phyloP scores from a whole-genome alignment of 2,113 vertebrate species.

The Anolis sagrei region DNA sequence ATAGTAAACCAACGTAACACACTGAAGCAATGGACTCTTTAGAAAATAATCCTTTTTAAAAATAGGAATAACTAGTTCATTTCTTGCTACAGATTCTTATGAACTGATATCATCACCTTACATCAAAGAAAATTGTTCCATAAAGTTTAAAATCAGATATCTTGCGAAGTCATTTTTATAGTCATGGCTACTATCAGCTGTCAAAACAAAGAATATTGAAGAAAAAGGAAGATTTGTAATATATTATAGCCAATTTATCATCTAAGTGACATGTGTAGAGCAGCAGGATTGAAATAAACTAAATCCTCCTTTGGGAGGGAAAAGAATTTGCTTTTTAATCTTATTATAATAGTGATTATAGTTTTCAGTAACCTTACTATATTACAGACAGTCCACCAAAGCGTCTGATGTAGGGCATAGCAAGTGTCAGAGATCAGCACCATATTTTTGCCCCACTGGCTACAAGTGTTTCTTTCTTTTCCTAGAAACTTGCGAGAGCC shows the following conservation, averaged over 20 bases:
- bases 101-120: constrained; percentile 63
- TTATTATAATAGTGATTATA: not conserved
- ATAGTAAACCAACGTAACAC: constrained; percentile 9
- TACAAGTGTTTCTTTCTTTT: too few relatives aligned
- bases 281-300: constrained; percentile 66
- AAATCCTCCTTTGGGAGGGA: constrained; percentile 73
- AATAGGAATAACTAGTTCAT: constrained; percentile 52
- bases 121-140: constrained; percentile 76
- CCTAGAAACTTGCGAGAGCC: too few relatives aligned
- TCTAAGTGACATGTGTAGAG: constrained; percentile 80
- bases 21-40: constrained; percentile 40
- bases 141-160: constrained; percentile 86
- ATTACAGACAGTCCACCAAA: not conserved
- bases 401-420: too few relatives aligned
- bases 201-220: constrained; percentile 81
- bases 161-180: constrained; percentile 78
- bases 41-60: constrained; percentile 56
- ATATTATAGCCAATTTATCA: constrained; percentile 85
- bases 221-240: constrained; percentile 82
- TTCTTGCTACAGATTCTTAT: constrained; percentile 67
- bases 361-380: not conserved
- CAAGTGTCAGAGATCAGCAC: too few relatives aligned
- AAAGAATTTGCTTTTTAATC: constrained; percentile 44
- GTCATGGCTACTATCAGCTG: constrained; percentile 86
- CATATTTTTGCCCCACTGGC: too few relatives aligned